These are phyloP conservation scores for Tamias sibiricus DNA, from an alignment of 2,113 vertebrate species.

Conservation along the genomic window DNA sequence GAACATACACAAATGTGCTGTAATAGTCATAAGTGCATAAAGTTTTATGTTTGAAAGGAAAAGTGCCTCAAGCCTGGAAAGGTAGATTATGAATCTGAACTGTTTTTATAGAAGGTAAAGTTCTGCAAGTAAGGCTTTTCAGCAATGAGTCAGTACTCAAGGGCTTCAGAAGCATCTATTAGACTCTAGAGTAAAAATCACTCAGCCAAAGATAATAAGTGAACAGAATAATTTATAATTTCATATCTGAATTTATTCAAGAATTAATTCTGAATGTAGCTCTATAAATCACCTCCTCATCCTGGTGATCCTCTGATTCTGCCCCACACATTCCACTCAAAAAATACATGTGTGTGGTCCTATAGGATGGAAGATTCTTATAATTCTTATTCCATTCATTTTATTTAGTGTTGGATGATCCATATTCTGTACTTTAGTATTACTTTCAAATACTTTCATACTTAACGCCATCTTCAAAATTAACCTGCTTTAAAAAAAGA, in stretches of 20 bases:
- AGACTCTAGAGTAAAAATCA: background rate
- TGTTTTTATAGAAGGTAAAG: background rate
- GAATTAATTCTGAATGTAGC: background rate
- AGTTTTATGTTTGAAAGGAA: background rate
- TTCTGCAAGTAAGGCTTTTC: background rate
- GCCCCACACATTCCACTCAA: background rate
- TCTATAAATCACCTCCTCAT: background rate
- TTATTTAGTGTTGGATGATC: background rate
- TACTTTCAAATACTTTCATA: conserved; percentile 8
- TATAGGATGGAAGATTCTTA: background rate
- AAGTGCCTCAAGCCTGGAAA: background rate
- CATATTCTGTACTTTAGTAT: background rate
- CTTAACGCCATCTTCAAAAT: background rate
- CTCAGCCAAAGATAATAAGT: background rate
- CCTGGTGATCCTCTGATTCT: background rate
- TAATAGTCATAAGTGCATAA: background rate
- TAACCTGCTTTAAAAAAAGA: background rate
- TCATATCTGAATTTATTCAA: background rate
- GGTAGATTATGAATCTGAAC: background rate
- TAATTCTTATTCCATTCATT: background rate
- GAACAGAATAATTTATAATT: background rate
- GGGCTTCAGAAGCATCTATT: background rate
- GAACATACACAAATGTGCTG: background rate
- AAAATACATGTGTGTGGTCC: background rate
- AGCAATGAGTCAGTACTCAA: background rate